Evolutionary conservation across 2,797 vertebrate species (phyloP), one percentile per base, ranked within the genome.

Genomic region (Oreortyx pictus): DNA sequence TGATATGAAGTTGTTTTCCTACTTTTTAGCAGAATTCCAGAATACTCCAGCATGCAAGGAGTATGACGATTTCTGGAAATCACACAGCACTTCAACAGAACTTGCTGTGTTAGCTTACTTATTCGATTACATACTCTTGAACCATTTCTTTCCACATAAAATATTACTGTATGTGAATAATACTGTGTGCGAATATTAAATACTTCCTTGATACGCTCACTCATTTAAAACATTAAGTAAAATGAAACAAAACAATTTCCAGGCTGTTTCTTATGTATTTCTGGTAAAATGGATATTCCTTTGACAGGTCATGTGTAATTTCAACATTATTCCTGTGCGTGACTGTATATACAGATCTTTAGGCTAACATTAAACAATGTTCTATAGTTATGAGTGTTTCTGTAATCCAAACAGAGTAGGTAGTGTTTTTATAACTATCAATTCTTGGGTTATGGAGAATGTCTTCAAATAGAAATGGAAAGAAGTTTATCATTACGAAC

Each of bases 401-500:
- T 93, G 80, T 76, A 94, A 91, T 91, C 86, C 80, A 96, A 93
- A 95, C 90, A 96, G 92, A 94, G 82, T 80, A 91, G 92, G 43
- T 82, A 75, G 27, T 95, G 84, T 60, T 95, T 96, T 94, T 90
- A 88, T 79, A 94, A 62, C 77, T 66, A 93, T 96, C 92, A 96
- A 24, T 82, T 96, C 95, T 83, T 95, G 77, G 83, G 86, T 94
- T 96, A 93, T 93, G 93, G 94, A 96, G 96, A 96, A 93, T 96
- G 81, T 86, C 93, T 97, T 97, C 94, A 95, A 95, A 97, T 86
- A 94, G 97, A 96, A 96, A 92, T 81, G 86, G 95, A 97, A 94
- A 94, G 95, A 97, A 72, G 93, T 97, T 98, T 98, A 97, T 98
- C 97, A 87, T 93, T 95, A 95, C 96, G 97, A 98, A 95, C 94